Evolutionary conservation across 2,797 vertebrate genomes (phyloP), one percentile per base, ranked within the genome.

Genomic region (Pitangus sulphuratus): DNA sequence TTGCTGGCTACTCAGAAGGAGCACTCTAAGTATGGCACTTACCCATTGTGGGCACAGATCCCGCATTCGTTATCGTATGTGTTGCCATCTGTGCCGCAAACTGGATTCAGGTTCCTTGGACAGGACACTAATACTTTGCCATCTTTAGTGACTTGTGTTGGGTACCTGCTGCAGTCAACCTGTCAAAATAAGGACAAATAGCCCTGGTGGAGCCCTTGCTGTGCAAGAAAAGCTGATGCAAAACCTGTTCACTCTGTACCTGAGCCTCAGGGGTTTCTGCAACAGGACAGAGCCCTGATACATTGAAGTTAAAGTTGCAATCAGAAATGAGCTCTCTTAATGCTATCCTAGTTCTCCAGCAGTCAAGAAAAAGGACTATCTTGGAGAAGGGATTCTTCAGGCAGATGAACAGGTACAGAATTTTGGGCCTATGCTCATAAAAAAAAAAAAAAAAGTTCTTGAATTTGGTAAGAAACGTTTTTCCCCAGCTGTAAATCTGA

Each of bases 1-100:
- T 15, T 62, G 48, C 44, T 70, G 80, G 77, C 51, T 77, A 20
- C 74, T 64, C n/a, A 9, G 66, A 1, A 83, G 44, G 45, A 45
- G 37, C 22, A 2, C 21, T 40, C 37, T 18, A 12, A 0, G 21
- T 7, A 4, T 1, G 51, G 77, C 74, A 91, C 96, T 91, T 95
- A 97, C 96, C 1, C 2, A 12, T 95, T 97, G 74, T 95, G 70
- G 89, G 93, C 76, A 20, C 96, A 96, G 85, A 97, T 86, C 30
- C 2, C 9, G 4, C 96, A 97, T 74, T 96, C 96, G 1, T 96
- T 97, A n/a, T 84, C 77, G 8, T 97, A 97, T 0, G 94, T 96
- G 88, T 15, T 2, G 14, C 37, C 95, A 16, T 97, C 95, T 25
- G 96, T 96, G 95, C 95, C 96, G 0, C 96, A 97, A 8, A 96